Evolutionary conservation across 2,888 invertebrate species (phyloP), one percentile per base, ranked within the genome.

Genomic region (Hemistola chrysoprasaria): DNA sequence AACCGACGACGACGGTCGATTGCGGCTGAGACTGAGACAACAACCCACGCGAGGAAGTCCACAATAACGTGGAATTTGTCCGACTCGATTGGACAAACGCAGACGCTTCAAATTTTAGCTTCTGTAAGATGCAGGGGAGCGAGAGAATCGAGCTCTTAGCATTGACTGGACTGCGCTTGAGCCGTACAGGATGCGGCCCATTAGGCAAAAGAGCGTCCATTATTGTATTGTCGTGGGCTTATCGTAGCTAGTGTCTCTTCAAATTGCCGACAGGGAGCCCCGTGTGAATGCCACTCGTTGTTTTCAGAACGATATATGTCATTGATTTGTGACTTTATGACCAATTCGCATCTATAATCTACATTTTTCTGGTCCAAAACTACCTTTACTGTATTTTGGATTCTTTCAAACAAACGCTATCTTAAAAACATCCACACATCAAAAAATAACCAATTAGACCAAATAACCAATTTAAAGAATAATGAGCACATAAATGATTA

Each of bases 141-240:
- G 78, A 65, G 65, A 65, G 72, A 70, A 65, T 54, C 75, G 72
- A 66, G 61, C 76, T 78, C 78, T 76, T 75, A 76, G 72, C 81
- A 77, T 77, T 81, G 84, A 88, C 85, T 86, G 85, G 80, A 74
- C 76, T 73, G 81, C 78, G 80, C 75, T 69, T 72, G 71, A 65
- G 56, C 54, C 67, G 68, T 54, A 71, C 87, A 87, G 88, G 87
- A 87, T 86, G 82, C 69, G 65, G 50, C 54, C 85, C 78, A 86
- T 88, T 87, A 86, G 78, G 76, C 78, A 71, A 72, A 80, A 76
- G 78, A 80, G 76, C 83, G 78, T 60, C 80, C 82, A 85, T 87
- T 84, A 86, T 82, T 80, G 83, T 83, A 86, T 87, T 88, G 87
- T 85, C 81, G 85, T 78, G 80, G 80, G 83, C 73, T 79, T 82